Conservation (phyloP, 1,140 invertebrate genomes). For the Sminthurides bifidus region DNA sequence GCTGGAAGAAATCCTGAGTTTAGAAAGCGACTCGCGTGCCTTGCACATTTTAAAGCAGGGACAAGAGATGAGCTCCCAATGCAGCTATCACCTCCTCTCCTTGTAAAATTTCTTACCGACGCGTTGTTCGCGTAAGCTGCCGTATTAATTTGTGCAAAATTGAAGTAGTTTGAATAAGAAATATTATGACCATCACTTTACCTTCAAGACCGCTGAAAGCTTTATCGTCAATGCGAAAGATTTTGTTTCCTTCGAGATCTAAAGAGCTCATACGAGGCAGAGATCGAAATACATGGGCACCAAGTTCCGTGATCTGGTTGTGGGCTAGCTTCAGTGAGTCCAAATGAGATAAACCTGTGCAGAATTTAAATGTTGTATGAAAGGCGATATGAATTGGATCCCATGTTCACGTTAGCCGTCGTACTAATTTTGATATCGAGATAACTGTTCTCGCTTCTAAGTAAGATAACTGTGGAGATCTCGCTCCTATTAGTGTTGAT, state of each 20-base stretch:
- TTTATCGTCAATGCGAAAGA: constrained; percentile 62
- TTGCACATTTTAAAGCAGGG: no score
- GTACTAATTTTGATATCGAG: background rate
- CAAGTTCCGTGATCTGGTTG: constrained; percentile 63
- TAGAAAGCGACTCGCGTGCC: no score
- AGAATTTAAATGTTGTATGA: constrained; percentile 19
- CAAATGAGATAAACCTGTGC: constrained; percentile 57
- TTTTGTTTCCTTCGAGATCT: constrained; percentile 72
- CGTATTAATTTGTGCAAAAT: no score
- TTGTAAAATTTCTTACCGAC: no score
- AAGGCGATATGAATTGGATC: background rate
- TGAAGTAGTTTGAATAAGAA: no score
- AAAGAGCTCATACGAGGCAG: constrained; percentile 65
- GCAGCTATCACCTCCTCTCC: no score
- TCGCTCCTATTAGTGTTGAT: no score
- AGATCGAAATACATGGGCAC: constrained; percentile 64
- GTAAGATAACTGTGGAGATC: background rate
- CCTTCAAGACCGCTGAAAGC: constrained; percentile 75
- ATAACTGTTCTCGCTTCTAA: background rate
- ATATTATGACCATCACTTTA: no score
- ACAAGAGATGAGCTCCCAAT: no score
- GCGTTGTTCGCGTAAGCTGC: no score
- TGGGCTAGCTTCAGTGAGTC: constrained; percentile 71
- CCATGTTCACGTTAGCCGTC: background rate
- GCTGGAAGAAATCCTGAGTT: background rate